phyloP scores from a whole-genome alignment of 2,797 vertebrate species.

The Danionella dracula region DNA sequence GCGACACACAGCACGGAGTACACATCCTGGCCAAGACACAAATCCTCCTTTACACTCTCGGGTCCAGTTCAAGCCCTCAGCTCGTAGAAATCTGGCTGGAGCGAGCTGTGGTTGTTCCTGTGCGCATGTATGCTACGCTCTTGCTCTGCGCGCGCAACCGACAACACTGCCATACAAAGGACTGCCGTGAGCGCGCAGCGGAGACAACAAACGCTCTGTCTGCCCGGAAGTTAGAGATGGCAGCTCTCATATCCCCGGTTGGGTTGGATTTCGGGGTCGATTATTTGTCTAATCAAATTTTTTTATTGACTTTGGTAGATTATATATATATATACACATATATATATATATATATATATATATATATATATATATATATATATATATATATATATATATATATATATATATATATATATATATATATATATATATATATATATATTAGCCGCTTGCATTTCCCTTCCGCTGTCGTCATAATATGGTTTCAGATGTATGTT shows the following conservation, averaged over 20 bases:
- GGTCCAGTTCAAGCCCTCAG: conserved; percentile 20
- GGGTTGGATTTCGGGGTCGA: not conserved
- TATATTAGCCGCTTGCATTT: not conserved
- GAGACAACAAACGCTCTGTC: too few species aligned
- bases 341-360: too few species aligned
- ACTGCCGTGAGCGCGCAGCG: not conserved
- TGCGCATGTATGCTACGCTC: not conserved
- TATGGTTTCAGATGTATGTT: not conserved
- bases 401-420: too few species aligned
- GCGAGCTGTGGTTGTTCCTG: not conserved
- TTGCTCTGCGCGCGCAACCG: not conserved
- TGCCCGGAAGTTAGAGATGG: too few species aligned
- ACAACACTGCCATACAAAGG: conserved; percentile 36
- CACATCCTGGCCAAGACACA: conserved; percentile 55
- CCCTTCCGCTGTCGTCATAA: conserved; percentile 45
- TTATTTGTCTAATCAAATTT: too few species aligned
- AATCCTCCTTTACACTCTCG: not conserved
- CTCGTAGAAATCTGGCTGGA: conserved; percentile 29
- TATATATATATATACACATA: too few species aligned
- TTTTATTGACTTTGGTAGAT: too few species aligned
- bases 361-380: too few species aligned
- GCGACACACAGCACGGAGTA: conserved; percentile 64
- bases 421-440: too few species aligned
- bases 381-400: too few species aligned
- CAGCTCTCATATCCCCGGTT: too few species aligned